These are phyloP conservation scores for Papilio protenor DNA, from an alignment of 2,888 invertebrate species.

Conservation along the genomic window DNA sequence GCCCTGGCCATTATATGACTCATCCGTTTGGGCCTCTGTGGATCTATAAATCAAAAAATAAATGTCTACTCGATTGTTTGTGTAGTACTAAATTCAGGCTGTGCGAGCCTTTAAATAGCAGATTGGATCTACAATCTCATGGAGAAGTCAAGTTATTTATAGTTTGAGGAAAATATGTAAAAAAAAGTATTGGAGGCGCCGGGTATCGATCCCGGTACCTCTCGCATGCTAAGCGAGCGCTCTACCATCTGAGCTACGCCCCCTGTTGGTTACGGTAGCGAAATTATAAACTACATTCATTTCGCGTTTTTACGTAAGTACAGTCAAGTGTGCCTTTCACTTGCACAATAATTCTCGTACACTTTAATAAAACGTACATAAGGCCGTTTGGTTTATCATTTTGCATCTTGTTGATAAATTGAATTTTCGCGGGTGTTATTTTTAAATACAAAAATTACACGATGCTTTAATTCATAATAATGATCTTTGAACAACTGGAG, in stretches of 20 bases:
- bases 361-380: not conserved
- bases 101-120: no score
- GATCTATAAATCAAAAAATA: no score
- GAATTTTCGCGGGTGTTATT: not conserved
- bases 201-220: constrained; percentile 85
- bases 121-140: no score
- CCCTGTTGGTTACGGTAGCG: constrained; percentile 53
- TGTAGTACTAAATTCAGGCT: no score
- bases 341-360: not conserved
- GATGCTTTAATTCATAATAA: not conserved
- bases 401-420: not conserved
- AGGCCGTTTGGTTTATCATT: not conserved
- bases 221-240: constrained; percentile 85
- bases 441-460: not conserved
- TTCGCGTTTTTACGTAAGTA: not conserved
- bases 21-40: no score
- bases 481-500: not conserved
- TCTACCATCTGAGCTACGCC: constrained; percentile 85
- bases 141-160: not conserved
- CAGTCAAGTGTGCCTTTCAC: not conserved
- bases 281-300: not conserved
- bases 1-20: no score
- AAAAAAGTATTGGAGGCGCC: constrained; percentile 74
- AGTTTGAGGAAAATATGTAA: not conserved
- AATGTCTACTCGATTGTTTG: no score